Evolutionary conservation across 2,113 vertebrate species (phyloP), one percentile per base, ranked within the genome.

Genomic region (Vanacampus margaritifer): DNA sequence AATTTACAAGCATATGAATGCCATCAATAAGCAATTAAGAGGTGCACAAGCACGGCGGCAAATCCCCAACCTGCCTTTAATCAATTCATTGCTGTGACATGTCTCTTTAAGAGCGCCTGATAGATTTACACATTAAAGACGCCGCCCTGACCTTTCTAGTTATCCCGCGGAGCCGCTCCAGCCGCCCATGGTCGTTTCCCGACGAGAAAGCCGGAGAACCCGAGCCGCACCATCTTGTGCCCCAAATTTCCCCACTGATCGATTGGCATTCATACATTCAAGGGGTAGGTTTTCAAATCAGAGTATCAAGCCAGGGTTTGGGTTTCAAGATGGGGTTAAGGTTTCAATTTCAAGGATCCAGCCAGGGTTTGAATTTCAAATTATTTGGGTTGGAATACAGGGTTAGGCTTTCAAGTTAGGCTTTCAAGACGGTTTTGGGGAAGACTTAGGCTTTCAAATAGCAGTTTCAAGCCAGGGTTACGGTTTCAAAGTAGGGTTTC

Each of bases 21-120:
- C 85, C 88, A 91, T 92, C 90, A 91, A 91, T 91, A 91, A 85
- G 85, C 84, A 91, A 91, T 91, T 91, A 91, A 84, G 74, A 79
- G 80, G 74, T 84, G 81, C 84, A 79, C 79, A 89, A 86, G 88
- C 86, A 79, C 66, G 46, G 69, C 80, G 73, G 72, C 83, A 65
- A 79, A 78, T 70, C 79, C 73, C 37, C 69, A 39, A 45, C 80
- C 75, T 56, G 36, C 64, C 59, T 83, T 78, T 64, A 89, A 85
- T 87, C 88, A 88, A 85, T 89, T 85, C 72, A 88, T 83, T 82
- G 70, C 79, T 46, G 48, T 79, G 70, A 63, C 82, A 68, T 73
- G 74, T 78, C 82, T 74, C 72, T 81, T 88, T 74, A 79, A 84
- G 86, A 77, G 43, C 60, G 1, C 67, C 68, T 80, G 75, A 85